Conservation (phyloP, 30 jellyfish, hydroid and myxozoan species). For the Nemopilema nomurai region DNA sequence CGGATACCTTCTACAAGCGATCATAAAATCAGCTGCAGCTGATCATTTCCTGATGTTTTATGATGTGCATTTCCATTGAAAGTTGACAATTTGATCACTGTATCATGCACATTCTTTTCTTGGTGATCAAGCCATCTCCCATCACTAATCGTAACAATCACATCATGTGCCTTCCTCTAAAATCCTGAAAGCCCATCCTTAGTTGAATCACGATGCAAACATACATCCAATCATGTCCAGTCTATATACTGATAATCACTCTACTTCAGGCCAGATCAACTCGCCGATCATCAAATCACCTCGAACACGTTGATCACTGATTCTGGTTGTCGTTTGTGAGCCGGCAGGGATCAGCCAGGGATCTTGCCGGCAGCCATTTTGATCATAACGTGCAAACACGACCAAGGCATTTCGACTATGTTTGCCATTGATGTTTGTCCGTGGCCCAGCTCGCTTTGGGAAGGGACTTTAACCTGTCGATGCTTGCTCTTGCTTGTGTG, state of each 20-base stretch:
- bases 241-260: too few species aligned
- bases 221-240: too few species aligned
- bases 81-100: not conserved
- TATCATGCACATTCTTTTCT: not conserved
- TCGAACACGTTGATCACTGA: not conserved
- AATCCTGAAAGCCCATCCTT: too few species aligned
- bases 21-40: too few species aligned
- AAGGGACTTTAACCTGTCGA: not conserved
- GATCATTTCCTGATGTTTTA: too few species aligned
- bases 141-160: not conserved
- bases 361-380: not conserved
- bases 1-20: too few species aligned
- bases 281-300: not conserved
- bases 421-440: not conserved
- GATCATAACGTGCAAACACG: not conserved
- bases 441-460: not conserved
- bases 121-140: not conserved
- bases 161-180: too few species aligned
- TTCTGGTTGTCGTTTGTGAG: too few species aligned
- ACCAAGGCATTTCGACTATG: not conserved
- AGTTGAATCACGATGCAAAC: too few species aligned
- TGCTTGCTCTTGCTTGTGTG: not conserved
- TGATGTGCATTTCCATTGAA: too few species aligned
- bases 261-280: too few species aligned
- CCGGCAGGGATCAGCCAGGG: not conserved